phyloP scores from a whole-genome alignment of 2,113 vertebrate species.

The Elaphurus davidianus region DNA sequence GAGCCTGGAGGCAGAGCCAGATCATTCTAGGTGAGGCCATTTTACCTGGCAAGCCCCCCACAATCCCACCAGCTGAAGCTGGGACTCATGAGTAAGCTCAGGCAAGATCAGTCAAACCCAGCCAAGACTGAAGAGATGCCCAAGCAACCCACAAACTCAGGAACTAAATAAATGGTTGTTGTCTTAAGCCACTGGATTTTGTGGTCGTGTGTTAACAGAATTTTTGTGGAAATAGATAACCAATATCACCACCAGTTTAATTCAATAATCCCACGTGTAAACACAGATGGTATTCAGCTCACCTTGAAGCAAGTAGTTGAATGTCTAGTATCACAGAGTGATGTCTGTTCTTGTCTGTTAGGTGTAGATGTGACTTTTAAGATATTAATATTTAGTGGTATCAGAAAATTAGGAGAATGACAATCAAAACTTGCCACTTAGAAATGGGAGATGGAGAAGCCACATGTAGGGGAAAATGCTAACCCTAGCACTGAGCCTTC shows the following conservation, averaged over 20 bases:
- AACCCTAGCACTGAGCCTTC: background rate
- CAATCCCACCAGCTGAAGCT: conserved; percentile 36
- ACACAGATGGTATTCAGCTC: conserved; percentile 13
- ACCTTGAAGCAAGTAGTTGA: background rate
- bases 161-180: conserved; percentile 57
- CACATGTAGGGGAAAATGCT: background rate
- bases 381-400: conserved; percentile 19
- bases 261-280: conserved; percentile 28
- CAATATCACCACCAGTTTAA: conserved; percentile 31
- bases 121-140: conserved; percentile 33
- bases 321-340: background rate
- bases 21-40: conserved; percentile 35
- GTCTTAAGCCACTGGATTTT: conserved; percentile 59
- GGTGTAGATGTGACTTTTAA: conserved; percentile 24
- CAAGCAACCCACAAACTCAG: conserved; percentile 46
- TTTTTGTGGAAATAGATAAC: conserved; percentile 65
- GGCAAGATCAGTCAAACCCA: conserved; percentile 39
- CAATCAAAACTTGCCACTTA: background rate
- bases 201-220: conserved; percentile 57
- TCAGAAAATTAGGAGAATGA: background rate
- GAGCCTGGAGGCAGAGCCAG: background rate
- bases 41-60: background rate
- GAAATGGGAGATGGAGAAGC: background rate
- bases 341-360: background rate
- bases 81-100: conserved; percentile 1